Conservation (phyloP, 2,797 vertebrate genomes). For the Xenopus petersii region DNA sequence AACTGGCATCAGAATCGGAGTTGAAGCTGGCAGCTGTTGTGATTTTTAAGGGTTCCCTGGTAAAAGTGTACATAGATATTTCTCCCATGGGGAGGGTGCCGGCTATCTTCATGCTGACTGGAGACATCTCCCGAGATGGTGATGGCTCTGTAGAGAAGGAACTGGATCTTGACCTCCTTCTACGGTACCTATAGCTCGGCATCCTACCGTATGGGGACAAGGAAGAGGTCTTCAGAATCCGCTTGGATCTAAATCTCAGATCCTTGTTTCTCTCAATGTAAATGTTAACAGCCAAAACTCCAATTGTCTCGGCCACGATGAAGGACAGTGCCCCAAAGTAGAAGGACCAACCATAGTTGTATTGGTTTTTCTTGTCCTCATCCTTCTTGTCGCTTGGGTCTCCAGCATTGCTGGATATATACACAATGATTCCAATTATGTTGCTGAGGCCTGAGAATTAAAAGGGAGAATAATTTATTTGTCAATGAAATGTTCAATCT, state of each 20-base stretch:
- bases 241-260: slow-evolving; percentile 75
- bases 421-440: slow-evolving; percentile 97
- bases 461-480: slow-evolving; percentile 6
- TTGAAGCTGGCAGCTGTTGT: slow-evolving; percentile 78
- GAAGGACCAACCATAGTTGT: slow-evolving; percentile 96
- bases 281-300: slow-evolving; percentile 92
- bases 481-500: too few species aligned
- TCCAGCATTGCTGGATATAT: slow-evolving; percentile 94
- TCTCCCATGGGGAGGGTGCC: slow-evolving; percentile 83
- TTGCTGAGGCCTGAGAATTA: slow-evolving; percentile 83
- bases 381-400: slow-evolving; percentile 93
- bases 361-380: slow-evolving; percentile 91
- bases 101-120: slow-evolving; percentile 78
- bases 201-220: slow-evolving; percentile 89
- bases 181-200: slow-evolving; percentile 86
- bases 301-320: slow-evolving; percentile 90
- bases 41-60: slow-evolving; percentile 81
- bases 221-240: slow-evolving; percentile 79
- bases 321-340: slow-evolving; percentile 95
- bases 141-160: slow-evolving; percentile 84
- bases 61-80: slow-evolving; percentile 87
- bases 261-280: slow-evolving; percentile 97
- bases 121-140: slow-evolving; percentile 84
- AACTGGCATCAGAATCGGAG: slow-evolving; percentile 79
- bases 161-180: slow-evolving; percentile 83